Evolutionary conservation across 2,113 vertebrate species (phyloP).

Genomic region (Trinectes maculatus): DNA sequence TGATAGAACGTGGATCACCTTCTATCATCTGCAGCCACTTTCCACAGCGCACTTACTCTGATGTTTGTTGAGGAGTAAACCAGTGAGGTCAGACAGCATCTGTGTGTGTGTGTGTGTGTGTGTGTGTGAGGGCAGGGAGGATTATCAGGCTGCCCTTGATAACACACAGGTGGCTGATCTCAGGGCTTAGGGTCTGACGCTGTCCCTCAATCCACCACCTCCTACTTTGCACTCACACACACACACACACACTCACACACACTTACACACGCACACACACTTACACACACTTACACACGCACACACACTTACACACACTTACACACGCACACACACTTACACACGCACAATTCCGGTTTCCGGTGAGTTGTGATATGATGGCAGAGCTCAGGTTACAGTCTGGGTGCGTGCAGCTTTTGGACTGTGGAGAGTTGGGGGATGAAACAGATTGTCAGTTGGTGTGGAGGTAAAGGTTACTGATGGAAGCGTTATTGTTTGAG

Average conservation of each 20-base stretch:
- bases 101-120: conserved; percentile 33
- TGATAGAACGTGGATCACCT: conserved; percentile 32
- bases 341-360: conserved; percentile 50
- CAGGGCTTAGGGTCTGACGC: conserved; percentile 58
- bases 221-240: conserved; percentile 45
- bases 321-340: conserved; percentile 26
- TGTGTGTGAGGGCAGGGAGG: conserved; percentile 46
- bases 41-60: conserved; percentile 13
- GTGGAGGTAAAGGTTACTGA: conserved; percentile 62
- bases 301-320: conserved; percentile 37
- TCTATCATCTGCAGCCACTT: conserved; percentile 17
- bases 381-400: conserved; percentile 60
- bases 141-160: conserved; percentile 71
- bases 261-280: conserved; percentile 34
- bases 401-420: conserved; percentile 33
- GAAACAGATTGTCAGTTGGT: conserved; percentile 67
- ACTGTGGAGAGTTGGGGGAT: conserved; percentile 46
- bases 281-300: conserved; percentile 33
- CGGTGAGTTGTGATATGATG: conserved; percentile 46
- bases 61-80: conserved; percentile 39
- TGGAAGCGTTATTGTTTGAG: conserved; percentile 60
- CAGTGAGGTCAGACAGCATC: conserved; percentile 48
- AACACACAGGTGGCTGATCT: conserved; percentile 79
- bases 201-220: conserved; percentile 62
- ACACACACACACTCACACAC: conserved; percentile 28